Percentiles rank a stretch among this genome's conserved stretches.
phyloP scores from a whole-genome alignment of 2,797 vertebrate species.

The Pseudomugil gertrudae region DNA sequence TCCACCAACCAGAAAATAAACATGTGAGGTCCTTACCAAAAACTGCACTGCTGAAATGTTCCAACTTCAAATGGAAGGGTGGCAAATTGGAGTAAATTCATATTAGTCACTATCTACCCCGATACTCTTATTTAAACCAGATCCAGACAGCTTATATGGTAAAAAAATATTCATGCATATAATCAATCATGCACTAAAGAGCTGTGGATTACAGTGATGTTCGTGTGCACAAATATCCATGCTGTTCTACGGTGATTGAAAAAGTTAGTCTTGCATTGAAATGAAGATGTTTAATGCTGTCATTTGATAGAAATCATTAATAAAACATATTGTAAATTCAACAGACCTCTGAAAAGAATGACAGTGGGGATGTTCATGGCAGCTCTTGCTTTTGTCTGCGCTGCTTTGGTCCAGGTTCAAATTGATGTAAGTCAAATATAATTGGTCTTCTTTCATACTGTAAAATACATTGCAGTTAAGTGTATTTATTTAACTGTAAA shows the following conservation, averaged over 20 bases:
- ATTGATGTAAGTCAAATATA: conserved; percentile 89
- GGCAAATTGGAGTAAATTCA: not conserved
- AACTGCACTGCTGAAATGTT: not conserved
- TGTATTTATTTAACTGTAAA: not conserved
- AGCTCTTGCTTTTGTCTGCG: conserved; percentile 88
- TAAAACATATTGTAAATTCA: conserved; percentile 23
- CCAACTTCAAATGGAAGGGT: not conserved
- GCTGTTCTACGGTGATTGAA: not conserved
- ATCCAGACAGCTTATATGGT: not conserved
- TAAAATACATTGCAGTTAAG: not conserved
- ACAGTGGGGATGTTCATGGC: conserved; percentile 95
- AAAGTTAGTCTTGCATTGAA: not conserved
- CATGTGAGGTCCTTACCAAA: too few species aligned
- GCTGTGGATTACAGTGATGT: not conserved
- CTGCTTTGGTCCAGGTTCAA: conserved; percentile 88
- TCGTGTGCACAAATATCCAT: not conserved
- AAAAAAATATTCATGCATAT: not conserved
- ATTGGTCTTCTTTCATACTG: not conserved
- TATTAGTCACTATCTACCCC: too few species aligned
- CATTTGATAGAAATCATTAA: conserved; percentile 9
- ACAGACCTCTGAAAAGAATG: conserved; percentile 92
- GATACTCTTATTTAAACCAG: not conserved
- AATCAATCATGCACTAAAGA: not conserved
- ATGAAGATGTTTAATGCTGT: not conserved
- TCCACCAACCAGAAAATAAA: too few species aligned